Percentiles rank a stretch among this genome's conserved stretches.
phyloP scores from a whole-genome alignment of 35 echinoderm and acorn worm genomes.

The Chiridota heheva region DNA sequence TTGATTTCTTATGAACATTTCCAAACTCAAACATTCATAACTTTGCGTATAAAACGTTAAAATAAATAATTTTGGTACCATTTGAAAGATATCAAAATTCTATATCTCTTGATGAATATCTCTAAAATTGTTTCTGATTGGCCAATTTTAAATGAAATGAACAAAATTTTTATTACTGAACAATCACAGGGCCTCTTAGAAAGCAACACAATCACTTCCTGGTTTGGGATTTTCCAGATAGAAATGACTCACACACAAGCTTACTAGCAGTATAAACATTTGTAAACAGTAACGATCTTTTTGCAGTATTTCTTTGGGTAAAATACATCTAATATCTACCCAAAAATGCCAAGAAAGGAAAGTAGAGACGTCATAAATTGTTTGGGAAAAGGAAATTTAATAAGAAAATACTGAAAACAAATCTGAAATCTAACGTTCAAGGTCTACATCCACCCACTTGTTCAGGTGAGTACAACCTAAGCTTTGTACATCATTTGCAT shows the following conservation, averaged over 20 bases:
- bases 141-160: slow-evolving; percentile 26
- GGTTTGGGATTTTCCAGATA: neutral
- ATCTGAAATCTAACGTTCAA: neutral
- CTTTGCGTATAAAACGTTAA: neutral
- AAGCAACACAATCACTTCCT: neutral
- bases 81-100: slow-evolving; percentile 14
- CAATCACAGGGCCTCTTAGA: neutral
- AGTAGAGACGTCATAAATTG: slow-evolving; percentile 2
- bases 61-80: slow-evolving; percentile 1
- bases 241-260: neutral
- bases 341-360: slow-evolving; percentile 23
- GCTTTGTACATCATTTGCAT: neutral
- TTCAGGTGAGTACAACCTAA: slow-evolving; percentile 8
- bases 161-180: neutral
- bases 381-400: slow-evolving; percentile 12
- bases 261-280: neutral
- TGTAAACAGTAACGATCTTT: slow-evolving; percentile 7
- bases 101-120: neutral
- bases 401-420: slow-evolving; percentile 10
- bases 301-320: neutral
- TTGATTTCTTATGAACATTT: neutral
- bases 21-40: neutral
- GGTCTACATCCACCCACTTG: neutral
- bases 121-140: slow-evolving; percentile 14
- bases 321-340: neutral